A percentile compares a stretch with the other conserved stretches of the same genome.
phyloP scores from a whole-genome alignment of 2,797 vertebrate genomes.

The Sylvilagus floridanus region DNA sequence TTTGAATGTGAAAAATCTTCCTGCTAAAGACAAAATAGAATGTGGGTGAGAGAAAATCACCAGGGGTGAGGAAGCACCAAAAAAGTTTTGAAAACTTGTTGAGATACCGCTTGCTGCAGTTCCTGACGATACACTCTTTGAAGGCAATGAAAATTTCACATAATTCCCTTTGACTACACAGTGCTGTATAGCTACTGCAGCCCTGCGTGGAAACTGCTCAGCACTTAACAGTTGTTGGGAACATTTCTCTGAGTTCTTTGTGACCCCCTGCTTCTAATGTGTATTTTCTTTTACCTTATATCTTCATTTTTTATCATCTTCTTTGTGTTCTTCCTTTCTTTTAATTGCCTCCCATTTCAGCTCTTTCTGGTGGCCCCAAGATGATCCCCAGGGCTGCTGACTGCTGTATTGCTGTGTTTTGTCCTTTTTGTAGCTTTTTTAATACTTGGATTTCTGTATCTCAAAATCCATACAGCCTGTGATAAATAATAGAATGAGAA shows the following conservation, averaged over 20 bases:
- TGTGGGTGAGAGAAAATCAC: constrained; percentile 14
- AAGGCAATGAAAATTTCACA: constrained; percentile 61
- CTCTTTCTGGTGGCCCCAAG: constrained; percentile 72
- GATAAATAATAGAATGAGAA: constrained; percentile 1
- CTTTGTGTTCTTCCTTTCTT: constrained; percentile 77
- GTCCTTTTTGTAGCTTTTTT: constrained; percentile 75
- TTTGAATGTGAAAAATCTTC: constrained; percentile 28
- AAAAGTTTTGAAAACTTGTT: constrained; percentile 49
- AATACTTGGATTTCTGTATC: constrained; percentile 71
- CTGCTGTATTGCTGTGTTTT: constrained; percentile 72
- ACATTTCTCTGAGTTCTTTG: constrained; percentile 69
- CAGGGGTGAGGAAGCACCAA: constrained; percentile 7
- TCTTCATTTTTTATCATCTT: constrained; percentile 79
- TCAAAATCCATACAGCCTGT: not conserved
- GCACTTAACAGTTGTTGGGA: constrained; percentile 47
- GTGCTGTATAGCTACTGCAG: not conserved
- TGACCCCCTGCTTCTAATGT: constrained; percentile 71
- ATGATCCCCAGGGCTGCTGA: constrained; percentile 52
- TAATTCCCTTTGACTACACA: constrained; percentile 30
- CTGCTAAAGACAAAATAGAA: not conserved
- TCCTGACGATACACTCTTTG: constrained; percentile 2
- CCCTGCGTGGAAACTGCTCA: constrained; percentile 59
- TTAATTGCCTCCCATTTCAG: constrained; percentile 78
- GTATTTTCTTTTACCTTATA: constrained; percentile 68
- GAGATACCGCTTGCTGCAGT: not conserved